A percentile compares a stretch with the other conserved stretches of the same genome.
phyloP scores from a whole-genome alignment of 2,113 vertebrate genomes.

The Vulpes ferrilata region DNA sequence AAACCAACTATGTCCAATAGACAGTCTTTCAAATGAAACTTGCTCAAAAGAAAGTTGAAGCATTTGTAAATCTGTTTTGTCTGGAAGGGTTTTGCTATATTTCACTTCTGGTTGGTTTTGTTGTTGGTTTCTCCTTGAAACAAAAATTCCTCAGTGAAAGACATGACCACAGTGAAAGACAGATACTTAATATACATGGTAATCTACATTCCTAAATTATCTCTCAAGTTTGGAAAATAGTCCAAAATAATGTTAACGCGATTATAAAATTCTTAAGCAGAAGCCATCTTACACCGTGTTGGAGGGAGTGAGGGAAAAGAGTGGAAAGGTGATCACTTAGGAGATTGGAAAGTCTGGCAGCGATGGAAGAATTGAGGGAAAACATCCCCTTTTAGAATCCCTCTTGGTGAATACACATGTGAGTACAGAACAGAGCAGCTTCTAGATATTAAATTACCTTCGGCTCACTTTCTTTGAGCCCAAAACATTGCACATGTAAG shows the following conservation, averaged over 20 bases:
- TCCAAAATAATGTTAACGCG: neutral
- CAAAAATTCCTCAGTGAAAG: constrained; percentile 11
- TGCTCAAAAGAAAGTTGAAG: neutral
- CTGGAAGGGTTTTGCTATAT: neutral
- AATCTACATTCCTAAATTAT: neutral
- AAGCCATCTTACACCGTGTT: neutral
- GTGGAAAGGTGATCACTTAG: neutral
- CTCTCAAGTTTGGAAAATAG: constrained; percentile 14
- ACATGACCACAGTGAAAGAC: neutral
- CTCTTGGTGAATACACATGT: neutral
- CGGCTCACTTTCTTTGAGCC: neutral
- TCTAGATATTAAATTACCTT: constrained; percentile 38
- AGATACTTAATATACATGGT: neutral
- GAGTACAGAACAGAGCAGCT: neutral
- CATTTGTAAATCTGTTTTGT: neutral
- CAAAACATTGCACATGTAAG: neutral
- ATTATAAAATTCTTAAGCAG: neutral
- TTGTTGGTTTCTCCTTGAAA: constrained; percentile 22
- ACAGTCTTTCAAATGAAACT: neutral
- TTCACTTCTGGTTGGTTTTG: neutral
- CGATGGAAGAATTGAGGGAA: neutral
- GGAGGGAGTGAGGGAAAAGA: too few relatives aligned
- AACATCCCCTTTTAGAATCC: neutral
- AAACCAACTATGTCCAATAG: neutral
- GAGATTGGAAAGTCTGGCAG: neutral